Conservation (phyloP, 1,140 invertebrate genomes). For the Drosophila tropicalis region DNA sequence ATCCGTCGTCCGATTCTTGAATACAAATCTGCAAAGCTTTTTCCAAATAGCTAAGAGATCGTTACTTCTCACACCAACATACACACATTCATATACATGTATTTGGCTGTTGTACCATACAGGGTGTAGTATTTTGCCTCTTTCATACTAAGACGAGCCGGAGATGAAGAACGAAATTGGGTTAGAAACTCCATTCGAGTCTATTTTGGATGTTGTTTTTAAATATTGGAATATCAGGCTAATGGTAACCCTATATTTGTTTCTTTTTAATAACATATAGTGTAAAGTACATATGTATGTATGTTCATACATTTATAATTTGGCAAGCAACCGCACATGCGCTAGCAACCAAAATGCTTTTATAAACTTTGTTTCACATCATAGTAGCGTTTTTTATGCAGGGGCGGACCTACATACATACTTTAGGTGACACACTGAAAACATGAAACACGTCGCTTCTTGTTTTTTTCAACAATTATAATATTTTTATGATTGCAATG, state of each 20-base stretch:
- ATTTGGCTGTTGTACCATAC: neutral
- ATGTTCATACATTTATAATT: conserved; percentile 4
- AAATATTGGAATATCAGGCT: neutral
- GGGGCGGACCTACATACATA: neutral
- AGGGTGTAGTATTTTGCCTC: neutral
- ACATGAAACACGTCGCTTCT: too few species aligned
- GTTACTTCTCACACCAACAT: neutral
- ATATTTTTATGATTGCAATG: too few species aligned
- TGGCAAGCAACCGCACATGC: conserved; percentile 5
- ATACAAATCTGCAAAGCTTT: conserved; percentile 27
- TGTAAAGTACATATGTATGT: neutral
- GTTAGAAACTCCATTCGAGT: neutral
- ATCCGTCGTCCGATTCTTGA: conserved; percentile 4
- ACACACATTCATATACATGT: neutral
- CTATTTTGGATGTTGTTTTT: neutral
- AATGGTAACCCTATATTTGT: neutral
- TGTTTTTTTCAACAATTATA: too few species aligned
- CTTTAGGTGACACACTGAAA: neutral
- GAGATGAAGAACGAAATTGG: neutral
- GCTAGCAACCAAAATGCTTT: neutral
- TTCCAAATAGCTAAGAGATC: neutral
- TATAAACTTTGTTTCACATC: neutral
- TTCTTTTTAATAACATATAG: neutral
- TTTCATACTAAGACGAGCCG: neutral
- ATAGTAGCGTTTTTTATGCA: neutral